Base-by-base conservation (phyloP, 2,113 vertebrate species). In the Indicator maculatus region DNA sequence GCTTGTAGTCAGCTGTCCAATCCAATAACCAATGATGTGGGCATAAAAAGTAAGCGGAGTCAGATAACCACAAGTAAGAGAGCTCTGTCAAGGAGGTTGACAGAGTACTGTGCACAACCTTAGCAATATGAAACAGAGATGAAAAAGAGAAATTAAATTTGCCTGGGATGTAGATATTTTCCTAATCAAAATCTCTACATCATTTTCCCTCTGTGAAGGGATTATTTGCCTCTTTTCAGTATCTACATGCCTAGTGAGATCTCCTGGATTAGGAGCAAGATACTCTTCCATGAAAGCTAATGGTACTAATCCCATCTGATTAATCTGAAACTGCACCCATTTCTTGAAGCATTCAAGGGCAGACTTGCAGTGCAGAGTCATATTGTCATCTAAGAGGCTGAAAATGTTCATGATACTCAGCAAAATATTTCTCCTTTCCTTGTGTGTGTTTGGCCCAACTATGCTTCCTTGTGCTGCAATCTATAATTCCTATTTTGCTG, bases 11-110 rank as follows among this genome's bases (percentile, higher is more conserved):
- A 95, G 60, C 88, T 78, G 89, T 88, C 86, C 69, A 86, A 95
- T 65, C 65, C 76, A 94, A 95, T 93, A 95, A 95, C 33, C 53
- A 66, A 81, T 13, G 4, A 83, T 65, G 88, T 3, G 4, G 45
- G 50, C 76, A 93, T 91, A 95, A 95, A 95, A 96, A 89, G 75
- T 82, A 91, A 91, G 69, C 50, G 78, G 67, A 92, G 79, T 75
- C 76, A 61, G 70, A 94, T 78, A 95, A 77, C 31, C 50, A 72
- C 63, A 88, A 90, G 93, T 50, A 41, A 81, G 66, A 93, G 36
- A 56, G 10, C 24, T 72, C 88, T 88, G 73, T 83, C 59, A 84
- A 86, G 50, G 53, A 89, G 38, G 19, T 33, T 50, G n/a, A 69
- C 75, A 75, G 91, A 88, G 47, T 11, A 45, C 18, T 53, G 16